Conservation (phyloP, 2,797 vertebrate species). For the Nannoperca australis region DNA sequence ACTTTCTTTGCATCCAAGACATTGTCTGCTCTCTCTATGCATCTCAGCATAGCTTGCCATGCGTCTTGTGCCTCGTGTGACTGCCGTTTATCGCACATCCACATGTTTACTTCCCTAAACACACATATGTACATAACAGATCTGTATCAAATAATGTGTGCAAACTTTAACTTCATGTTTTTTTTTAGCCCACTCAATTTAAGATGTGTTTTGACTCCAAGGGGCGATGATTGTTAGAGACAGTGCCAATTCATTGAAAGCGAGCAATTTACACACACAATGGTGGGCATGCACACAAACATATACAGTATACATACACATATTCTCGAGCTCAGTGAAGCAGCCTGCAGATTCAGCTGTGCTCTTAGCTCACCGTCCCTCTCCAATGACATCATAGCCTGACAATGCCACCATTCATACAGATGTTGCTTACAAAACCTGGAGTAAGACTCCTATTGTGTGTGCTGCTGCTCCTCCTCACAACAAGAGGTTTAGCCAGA, state of each 20-base stretch:
- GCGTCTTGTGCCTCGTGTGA: constrained; percentile 38
- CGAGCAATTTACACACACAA: constrained; percentile 40
- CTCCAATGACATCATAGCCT: constrained; percentile 93
- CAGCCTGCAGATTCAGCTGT: constrained; percentile 92
- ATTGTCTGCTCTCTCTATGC: background rate
- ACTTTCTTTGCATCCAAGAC: constrained; percentile 26
- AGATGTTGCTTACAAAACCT: constrained; percentile 93
- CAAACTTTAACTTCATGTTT: constrained; percentile 51
- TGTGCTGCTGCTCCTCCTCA: constrained; percentile 75
- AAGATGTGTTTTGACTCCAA: constrained; percentile 65
- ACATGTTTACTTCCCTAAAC: constrained; percentile 44
- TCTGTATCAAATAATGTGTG: constrained; percentile 50
- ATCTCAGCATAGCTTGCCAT: constrained; percentile 3
- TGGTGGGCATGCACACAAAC: constrained; percentile 43
- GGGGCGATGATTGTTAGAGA: constrained; percentile 53
- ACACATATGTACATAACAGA: constrained; percentile 43
- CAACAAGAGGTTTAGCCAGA: constrained; percentile 84
- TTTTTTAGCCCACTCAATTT: constrained; percentile 44
- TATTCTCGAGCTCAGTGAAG: constrained; percentile 33
- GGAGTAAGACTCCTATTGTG: constrained; percentile 87
- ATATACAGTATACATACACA: constrained; percentile 47
- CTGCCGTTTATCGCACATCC: constrained; percentile 28
- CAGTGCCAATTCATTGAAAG: constrained; percentile 50
- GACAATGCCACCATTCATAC: constrained; percentile 99
- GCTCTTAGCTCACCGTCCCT: constrained; percentile 94